phyloP scores from a whole-genome alignment of 2,797 vertebrate species.

The Tolypeutes matacus region DNA sequence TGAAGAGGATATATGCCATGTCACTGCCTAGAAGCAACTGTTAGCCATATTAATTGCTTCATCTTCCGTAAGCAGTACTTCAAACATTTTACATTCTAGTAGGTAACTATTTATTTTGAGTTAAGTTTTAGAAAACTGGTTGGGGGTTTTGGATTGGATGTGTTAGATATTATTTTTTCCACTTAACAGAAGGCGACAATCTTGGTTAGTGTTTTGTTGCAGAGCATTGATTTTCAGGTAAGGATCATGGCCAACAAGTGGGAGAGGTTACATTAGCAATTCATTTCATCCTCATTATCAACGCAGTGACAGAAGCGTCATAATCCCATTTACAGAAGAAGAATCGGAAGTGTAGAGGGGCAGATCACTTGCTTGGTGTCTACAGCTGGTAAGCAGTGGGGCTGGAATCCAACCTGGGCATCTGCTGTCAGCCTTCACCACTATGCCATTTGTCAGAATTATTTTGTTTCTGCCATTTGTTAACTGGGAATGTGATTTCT shows the following conservation, averaged over 20 bases:
- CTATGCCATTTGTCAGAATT: neutral
- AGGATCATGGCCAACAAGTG: neutral
- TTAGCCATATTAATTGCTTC: neutral
- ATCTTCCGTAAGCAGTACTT: neutral
- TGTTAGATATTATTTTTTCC: neutral
- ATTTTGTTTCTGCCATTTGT: neutral
- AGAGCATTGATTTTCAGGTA: neutral
- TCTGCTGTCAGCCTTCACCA: neutral
- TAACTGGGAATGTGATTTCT: neutral
- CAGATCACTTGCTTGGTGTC: neutral
- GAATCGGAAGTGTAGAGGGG: neutral
- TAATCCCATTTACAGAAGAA: neutral
- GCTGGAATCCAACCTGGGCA: neutral
- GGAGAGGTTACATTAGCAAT: neutral
- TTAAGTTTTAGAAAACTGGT: constrained; percentile 29
- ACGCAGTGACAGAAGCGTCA: too few species aligned
- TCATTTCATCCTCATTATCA: neutral
- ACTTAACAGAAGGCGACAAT: neutral
- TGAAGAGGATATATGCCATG: neutral
- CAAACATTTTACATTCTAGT: neutral
- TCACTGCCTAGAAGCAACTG: neutral
- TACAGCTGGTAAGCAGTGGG: neutral
- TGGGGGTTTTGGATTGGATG: neutral
- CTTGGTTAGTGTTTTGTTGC: neutral
- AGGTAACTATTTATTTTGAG: neutral